These are phyloP conservation scores for Neodiprion fabricii DNA, from an alignment of 1,140 invertebrate genomes.

Conservation along the genomic window DNA sequence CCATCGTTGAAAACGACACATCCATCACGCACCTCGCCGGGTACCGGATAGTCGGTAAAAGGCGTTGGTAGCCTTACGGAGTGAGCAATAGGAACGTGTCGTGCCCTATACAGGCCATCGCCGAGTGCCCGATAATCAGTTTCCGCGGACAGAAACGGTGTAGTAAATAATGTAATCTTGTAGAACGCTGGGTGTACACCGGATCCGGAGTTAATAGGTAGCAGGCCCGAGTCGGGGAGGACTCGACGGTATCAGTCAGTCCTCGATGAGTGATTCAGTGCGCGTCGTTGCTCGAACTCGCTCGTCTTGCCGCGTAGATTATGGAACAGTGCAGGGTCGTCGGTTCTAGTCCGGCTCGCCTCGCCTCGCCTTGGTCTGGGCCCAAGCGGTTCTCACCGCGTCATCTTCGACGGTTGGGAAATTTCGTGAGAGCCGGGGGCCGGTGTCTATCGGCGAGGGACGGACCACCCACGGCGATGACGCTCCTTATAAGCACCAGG, in stretches of 20 bases:
- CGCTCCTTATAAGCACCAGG: constrained; percentile 55
- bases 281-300: constrained; percentile 45
- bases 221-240: constrained; percentile 31
- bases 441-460: constrained; percentile 44
- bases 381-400: constrained; percentile 44
- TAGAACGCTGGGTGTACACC: constrained; percentile 36
- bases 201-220: constrained; percentile 47
- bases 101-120: not conserved
- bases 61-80: not conserved
- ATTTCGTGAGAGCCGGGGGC: constrained; percentile 26
- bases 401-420: constrained; percentile 24
- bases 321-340: not conserved
- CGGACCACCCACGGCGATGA: constrained; percentile 58
- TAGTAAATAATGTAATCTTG: constrained; percentile 51
- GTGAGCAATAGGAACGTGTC: constrained; percentile 10
- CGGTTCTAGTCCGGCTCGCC: constrained; percentile 3
- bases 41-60: not conserved
- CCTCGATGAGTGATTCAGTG: constrained; percentile 54
- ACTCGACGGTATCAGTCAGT: constrained; percentile 18
- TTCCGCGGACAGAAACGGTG: constrained; percentile 33
- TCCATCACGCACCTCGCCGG: not conserved
- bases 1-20: not conserved
- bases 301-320: constrained; percentile 13
- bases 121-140: constrained; percentile 29
- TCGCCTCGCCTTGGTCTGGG: constrained; percentile 26